Evolutionary conservation across 2,113 vertebrate species (phyloP).

Genomic region (Phocoena sinus): DNA sequence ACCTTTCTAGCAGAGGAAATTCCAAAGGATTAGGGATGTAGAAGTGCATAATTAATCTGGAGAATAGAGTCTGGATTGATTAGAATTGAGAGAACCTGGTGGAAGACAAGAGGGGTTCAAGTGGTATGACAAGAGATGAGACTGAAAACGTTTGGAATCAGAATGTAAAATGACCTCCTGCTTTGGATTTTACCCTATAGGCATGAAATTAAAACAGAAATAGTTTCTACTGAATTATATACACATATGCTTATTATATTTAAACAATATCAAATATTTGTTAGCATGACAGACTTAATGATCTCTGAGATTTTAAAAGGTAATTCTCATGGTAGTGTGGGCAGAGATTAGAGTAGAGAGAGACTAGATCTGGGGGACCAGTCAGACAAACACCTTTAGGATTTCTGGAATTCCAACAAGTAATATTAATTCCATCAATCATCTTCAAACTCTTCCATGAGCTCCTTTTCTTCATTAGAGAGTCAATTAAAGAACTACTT

Average conservation of each 20-base stretch:
- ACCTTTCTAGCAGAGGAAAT: background rate
- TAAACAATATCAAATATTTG: background rate
- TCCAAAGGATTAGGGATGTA: background rate
- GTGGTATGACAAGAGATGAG: background rate
- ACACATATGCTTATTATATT: background rate
- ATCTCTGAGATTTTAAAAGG: background rate
- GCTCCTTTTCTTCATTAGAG: background rate
- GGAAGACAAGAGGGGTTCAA: background rate
- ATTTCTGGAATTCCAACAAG: background rate
- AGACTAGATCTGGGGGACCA: no score
- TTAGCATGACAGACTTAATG: background rate
- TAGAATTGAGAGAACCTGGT: background rate
- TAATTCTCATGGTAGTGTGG: background rate
- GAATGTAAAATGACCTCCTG: background rate
- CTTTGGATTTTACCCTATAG: background rate
- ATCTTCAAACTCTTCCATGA: background rate
- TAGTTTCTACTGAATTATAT: background rate
- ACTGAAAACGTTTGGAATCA: background rate
- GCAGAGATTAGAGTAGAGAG: background rate
- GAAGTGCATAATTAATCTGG: background rate
- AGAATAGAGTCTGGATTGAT: background rate
- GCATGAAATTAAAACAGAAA: background rate
- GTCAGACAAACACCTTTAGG: background rate
- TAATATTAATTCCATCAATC: background rate
- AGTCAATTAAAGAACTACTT: background rate